Evolutionary conservation across 2,113 vertebrate species (phyloP), one percentile per base, ranked within the genome.

Genomic region (Elephantulus edwardii): DNA sequence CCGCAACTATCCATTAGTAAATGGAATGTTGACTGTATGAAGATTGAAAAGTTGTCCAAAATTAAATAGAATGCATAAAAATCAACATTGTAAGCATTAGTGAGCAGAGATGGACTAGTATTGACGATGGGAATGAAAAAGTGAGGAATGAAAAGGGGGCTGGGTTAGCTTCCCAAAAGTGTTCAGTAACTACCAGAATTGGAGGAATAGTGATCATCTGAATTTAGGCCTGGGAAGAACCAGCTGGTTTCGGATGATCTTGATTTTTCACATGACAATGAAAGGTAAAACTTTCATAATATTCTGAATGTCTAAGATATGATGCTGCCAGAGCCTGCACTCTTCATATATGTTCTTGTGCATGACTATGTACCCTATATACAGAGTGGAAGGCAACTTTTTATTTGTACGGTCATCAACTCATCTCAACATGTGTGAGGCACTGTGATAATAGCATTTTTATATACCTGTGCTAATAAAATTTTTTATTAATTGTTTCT

Each of bases 321-420:
- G 28, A 1, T 0, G 5, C 35, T 46, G 35, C 56, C 30, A 26
- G 14, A 46, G 20, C 35, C 35, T 12, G 38, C 42, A 72, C 50
- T 56, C 0, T 30, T 85, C 46, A 64, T 33, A n/a, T 12, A n/a
- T 58, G 28, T 38, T 71, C 58, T 42, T 14, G 11, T 12, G 3
- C 26, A 0, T 12, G n/a, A 64, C 24, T 2, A 6, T 0, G 3
- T 3, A 2, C 14, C 4, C 9, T 38, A 1, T 9, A 2, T 48
- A 30, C 44, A 28, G 14, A 8, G 2, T 8, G 28, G 60, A 22
- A 84, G 71, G 13, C 74, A 58, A 17, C 9, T 40, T 38, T 30
- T 20, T 8, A 7, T 13, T 54, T 6, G 5, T 16, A 0, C 14
- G 14, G 5, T 3, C 40, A 38, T 14, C 60, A 60, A 1, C 11